These are phyloP conservation scores for Eleginops maclovinus DNA, from an alignment of 2,113 vertebrate species.

Conservation along the genomic window DNA sequence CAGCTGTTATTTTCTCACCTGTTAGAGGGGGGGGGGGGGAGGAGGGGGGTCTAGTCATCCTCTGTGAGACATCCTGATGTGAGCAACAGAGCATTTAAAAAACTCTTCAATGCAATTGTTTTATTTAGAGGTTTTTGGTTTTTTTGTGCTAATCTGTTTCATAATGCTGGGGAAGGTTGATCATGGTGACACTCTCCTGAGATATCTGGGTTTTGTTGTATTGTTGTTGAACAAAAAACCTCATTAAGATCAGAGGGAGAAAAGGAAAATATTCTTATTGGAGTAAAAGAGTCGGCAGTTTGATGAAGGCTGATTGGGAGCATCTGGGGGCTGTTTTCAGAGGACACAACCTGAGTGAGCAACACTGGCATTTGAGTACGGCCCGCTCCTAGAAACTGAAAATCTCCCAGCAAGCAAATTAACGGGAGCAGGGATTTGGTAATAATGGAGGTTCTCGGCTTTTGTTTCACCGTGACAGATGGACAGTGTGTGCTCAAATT, in stretches of 20 bases:
- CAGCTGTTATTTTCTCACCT: conserved; percentile 76
- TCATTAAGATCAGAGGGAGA: conserved; percentile 62
- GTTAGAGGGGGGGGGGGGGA: conserved; percentile 64
- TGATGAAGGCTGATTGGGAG: conserved; percentile 95
- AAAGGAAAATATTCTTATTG: conserved; percentile 37
- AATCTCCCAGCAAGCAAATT: conserved; percentile 96
- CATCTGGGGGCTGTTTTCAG: conserved; percentile 95
- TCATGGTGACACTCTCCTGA: conserved; percentile 53
- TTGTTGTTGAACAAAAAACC: conserved; percentile 61
- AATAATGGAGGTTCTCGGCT: conserved; percentile 96
- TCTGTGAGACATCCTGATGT: conserved; percentile 44
- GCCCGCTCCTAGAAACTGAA: conserved; percentile 95
- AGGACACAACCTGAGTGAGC: conserved; percentile 93
- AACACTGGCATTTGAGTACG: conserved; percentile 87
- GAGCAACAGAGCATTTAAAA: conserved; percentile 49
- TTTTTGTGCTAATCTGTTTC: not conserved
- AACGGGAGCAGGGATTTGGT: conserved; percentile 96
- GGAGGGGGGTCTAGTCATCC: no score
- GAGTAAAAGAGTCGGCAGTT: conserved; percentile 84
- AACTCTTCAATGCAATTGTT: not conserved
- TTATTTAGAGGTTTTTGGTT: conserved; percentile 17
- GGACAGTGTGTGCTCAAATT: conserved; percentile 98
- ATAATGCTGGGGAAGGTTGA: conserved; percentile 32
- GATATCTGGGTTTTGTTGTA: conserved; percentile 54
- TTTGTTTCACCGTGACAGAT: conserved; percentile 99